Evolutionary conservation across 2,797 vertebrate species (phyloP).

Genomic region (Halcyon smyrnensis): DNA sequence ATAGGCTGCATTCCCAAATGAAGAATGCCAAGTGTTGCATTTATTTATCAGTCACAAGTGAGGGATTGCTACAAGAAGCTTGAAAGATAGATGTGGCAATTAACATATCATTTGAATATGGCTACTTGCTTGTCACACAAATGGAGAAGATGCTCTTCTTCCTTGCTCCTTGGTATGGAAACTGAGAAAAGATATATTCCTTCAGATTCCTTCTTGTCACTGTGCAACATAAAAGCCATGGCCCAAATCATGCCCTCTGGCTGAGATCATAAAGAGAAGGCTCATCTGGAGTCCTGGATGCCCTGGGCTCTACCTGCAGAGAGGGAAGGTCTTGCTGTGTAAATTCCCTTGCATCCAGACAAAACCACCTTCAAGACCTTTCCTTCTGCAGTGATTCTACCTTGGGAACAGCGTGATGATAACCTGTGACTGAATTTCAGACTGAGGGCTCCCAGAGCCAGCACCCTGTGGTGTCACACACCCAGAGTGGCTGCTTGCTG

Average conservation of each 20-base stretch:
- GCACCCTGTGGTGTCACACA: accelerated
- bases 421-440: neutral
- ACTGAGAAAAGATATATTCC: neutral
- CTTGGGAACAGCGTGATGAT: neutral
- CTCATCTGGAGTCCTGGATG: neutral
- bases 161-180: neutral
- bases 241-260: accelerated
- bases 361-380: neutral
- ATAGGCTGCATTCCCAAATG: neutral
- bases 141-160: neutral
- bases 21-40: neutral
- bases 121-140: neutral
- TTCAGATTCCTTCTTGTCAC: neutral
- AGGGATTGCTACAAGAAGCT: neutral
- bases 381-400: neutral
- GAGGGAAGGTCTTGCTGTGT: neutral
- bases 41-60: neutral
- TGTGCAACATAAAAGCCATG: neutral
- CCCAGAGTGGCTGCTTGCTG: neutral
- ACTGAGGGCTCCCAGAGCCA: accelerated
- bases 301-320: neutral
- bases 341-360: neutral
- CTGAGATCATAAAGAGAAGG: neutral
- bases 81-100: neutral
- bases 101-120: slow-evolving; percentile 6